These are phyloP conservation scores for Stegodyphus dumicola DNA, from an alignment of 1,140 invertebrate species.

Conservation along the genomic window DNA sequence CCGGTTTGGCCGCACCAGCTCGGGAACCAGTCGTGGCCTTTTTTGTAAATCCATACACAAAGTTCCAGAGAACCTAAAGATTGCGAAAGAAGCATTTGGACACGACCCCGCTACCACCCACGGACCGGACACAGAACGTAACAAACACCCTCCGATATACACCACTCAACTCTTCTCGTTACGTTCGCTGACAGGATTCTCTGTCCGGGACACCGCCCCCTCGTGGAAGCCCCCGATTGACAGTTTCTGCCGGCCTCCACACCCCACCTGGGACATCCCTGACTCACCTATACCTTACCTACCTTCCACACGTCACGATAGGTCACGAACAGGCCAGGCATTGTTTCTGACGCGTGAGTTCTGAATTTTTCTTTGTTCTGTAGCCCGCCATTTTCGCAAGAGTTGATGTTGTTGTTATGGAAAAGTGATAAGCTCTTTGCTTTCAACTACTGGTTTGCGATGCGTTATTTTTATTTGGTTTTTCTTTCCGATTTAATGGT, in stretches of 20 bases:
- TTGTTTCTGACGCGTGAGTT: conserved; percentile 25
- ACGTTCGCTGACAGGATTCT: conserved; percentile 38
- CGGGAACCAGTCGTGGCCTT: too few relatives aligned
- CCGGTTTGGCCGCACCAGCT: too few relatives aligned
- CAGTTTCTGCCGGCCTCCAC: conserved; percentile 14
- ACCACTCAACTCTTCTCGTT: conserved; percentile 58
- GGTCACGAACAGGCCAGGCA: conserved; percentile 31
- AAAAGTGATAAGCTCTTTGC: conserved; percentile 12
- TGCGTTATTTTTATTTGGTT: conserved; percentile 5
- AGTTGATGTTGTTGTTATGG: not conserved
- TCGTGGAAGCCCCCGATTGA: conserved; percentile 29
- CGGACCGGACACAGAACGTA: conserved; percentile 45
- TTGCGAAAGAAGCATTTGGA: not conserved
- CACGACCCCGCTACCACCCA: conserved; percentile 40
- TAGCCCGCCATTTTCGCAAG: not conserved
- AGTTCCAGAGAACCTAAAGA: not conserved
- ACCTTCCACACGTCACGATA: conserved; percentile 13
- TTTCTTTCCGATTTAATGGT: conserved; percentile 5
- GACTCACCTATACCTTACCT: conserved; percentile 9
- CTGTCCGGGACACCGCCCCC: conserved; percentile 24
- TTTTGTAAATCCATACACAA: too few relatives aligned
- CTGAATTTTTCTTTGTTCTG: conserved; percentile 33
- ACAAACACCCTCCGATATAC: conserved; percentile 24
- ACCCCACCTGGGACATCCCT: conserved; percentile 26
- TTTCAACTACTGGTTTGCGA: conserved; percentile 5